Percentiles rank a stretch among this genome's conserved stretches.
Evolutionary conservation across 2,113 vertebrate genomes (phyloP).

Genomic region (Notarius quadriscutis): DNA sequence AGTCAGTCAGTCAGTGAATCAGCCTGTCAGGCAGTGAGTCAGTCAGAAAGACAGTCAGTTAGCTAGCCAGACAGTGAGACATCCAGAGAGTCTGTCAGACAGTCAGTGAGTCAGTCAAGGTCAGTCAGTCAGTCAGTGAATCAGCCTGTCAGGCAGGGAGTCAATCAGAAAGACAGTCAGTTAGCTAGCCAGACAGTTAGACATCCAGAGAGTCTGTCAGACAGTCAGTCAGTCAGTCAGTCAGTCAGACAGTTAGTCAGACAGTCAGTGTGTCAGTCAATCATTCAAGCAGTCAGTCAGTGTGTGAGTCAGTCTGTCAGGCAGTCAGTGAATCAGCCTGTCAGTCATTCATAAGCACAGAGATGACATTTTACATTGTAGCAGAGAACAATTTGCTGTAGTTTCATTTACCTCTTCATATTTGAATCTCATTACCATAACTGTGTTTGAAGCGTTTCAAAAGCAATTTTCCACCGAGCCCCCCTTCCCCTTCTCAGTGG

Average conservation of each 20-base stretch:
- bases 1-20: not conserved
- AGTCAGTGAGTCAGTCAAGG: not conserved
- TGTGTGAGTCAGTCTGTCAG: not conserved
- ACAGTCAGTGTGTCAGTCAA: not conserved
- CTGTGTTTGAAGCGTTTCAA: constrained; percentile 54
- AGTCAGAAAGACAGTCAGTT: not conserved
- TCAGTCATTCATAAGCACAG: not conserved
- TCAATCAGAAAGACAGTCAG: not conserved
- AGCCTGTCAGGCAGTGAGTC: not conserved
- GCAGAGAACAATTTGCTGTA: constrained; percentile 32
- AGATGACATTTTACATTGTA: constrained; percentile 42
- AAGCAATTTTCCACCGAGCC: constrained; percentile 62
- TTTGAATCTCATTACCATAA: constrained; percentile 50
- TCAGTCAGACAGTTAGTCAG: not conserved
- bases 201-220: not conserved
- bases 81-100: not conserved
- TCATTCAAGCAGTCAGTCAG: not conserved
- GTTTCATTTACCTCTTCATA: constrained; percentile 47
- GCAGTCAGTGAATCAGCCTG: not conserved
- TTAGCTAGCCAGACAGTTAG: not conserved
- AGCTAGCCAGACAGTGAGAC: not conserved
- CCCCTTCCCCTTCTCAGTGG: constrained; percentile 31
- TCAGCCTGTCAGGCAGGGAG: not conserved
- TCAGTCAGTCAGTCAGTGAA: not conserved
- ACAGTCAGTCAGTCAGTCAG: not conserved